phyloP scores from a whole-genome alignment of 2,113 vertebrate genomes.

The Nipponia nippon region DNA sequence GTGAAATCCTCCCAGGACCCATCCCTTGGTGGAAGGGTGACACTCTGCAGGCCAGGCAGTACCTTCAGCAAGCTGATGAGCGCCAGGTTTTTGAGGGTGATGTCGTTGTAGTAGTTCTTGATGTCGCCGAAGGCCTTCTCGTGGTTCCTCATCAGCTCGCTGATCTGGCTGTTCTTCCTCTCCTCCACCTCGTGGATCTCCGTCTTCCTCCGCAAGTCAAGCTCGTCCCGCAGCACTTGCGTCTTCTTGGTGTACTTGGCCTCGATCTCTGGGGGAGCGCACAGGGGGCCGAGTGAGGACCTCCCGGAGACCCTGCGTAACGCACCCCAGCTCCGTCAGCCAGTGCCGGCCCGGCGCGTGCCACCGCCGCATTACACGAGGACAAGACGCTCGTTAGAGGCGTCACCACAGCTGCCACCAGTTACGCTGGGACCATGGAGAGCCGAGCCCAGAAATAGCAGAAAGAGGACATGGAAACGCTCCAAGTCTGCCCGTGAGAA shows the following conservation, averaged over 20 bases:
- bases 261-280: constrained; percentile 77
- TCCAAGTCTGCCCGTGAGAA: not conserved
- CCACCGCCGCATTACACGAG: not conserved
- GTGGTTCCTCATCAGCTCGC: constrained; percentile 74
- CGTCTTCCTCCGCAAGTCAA: constrained; percentile 79
- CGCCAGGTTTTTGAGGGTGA: constrained; percentile 75
- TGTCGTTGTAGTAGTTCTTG: constrained; percentile 81
- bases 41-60: not conserved
- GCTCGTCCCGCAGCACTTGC: constrained; percentile 74
- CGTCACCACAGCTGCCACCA: not conserved
- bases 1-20: not conserved
- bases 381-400: not conserved
- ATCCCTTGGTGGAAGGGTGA: not conserved
- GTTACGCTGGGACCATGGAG: not conserved
- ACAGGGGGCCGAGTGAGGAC: not conserved
- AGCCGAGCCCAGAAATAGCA: not conserved
- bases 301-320: not conserved
- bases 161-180: constrained; percentile 83
- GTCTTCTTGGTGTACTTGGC: constrained; percentile 80
- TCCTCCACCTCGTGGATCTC: constrained; percentile 81
- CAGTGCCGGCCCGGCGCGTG: fast-evolving
- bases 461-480: not conserved
- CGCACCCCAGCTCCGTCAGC: not conserved
- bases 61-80: constrained; percentile 84
- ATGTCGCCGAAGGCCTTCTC: constrained; percentile 77